Base-by-base conservation (phyloP, 2,113 vertebrate species). In the Monopterus albus region DNA sequence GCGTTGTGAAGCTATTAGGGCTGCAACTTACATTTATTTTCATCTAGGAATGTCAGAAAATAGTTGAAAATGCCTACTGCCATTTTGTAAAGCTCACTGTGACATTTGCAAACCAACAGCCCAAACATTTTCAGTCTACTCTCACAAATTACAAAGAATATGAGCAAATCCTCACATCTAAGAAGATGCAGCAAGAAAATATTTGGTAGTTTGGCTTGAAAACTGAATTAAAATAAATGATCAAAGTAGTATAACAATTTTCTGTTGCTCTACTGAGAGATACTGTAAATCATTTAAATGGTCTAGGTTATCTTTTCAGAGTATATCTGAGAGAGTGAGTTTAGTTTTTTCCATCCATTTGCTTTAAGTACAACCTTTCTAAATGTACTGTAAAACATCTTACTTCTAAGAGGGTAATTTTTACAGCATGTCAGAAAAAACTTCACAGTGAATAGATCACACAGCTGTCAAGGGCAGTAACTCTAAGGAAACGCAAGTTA, bases 381-480 rank as follows among this genome's bases (percentile, higher is more conserved):
- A 50, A 71, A 18, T 18, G 36, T 58, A 59, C 29, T 70, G 12
- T 25, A 10, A 70, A 47, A 10, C 56, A 61, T 33, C 2, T 64
- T 47, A 21, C 51, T 29, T 33, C 5, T 7, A n/a, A n/a, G 21
- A 50, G 17, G 52, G 58, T 52, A 40, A 65, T 46, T 51, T 26
- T 52, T 45, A 45, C 23, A 28, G n/a, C 42, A 25, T 42, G 33
- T 35, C 23, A 29, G 25, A 47, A 25, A 10, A 31, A 50, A 43
- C 35, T n/a, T 45, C 29, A 43, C 29, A 33, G 51, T 14, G 6
- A 64, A 47, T 17, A 36, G 53, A 15, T 31, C n/a, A 12, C 15
- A 17, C 61, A 72, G 55, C 42, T 56, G 53, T 68, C 6, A 7
- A 28, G 72, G 47, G 13, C 53, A 45, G 31, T 17, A 8, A 40